Base-by-base conservation (phyloP, 2,113 vertebrate genomes). In the Taxidea taxus region DNA sequence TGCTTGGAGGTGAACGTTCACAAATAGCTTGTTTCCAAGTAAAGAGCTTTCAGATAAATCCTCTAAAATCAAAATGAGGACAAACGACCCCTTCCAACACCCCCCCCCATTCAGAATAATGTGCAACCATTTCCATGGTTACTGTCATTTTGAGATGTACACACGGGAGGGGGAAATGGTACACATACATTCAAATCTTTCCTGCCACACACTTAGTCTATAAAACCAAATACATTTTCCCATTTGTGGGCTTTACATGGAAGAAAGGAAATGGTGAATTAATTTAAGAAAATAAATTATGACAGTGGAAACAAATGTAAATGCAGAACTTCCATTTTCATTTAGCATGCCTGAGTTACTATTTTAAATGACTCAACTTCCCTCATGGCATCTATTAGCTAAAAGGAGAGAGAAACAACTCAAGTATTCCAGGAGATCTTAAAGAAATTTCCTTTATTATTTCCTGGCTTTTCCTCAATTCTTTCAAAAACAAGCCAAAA, bases 21-120 rank as follows among this genome's bases (percentile, higher is more conserved):
- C 39, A 60, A 90, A 23, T 31, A 68, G 39, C 18, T 84, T 56
- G 9, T 88, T 87, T 89, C 6, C n/a, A 70, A 89, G 23, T 88
- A 47, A 86, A 39, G 18, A 72, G 34, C 8, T 74, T 95, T 94
- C 49, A 87, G 51, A 81, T 66, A 95, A 89, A 54, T 44, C 10
- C 3, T 80, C 18, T 78, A 81, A 86, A 87, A 42, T 66, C 8
- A 74, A 93, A 77, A 83, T 51, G 7, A 90, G 75, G 51, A 37
- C 34, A n/a, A 29, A 31, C 0, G 0, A 6, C 4, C 44, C 44
- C 7, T 54, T 1, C 23, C 64, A n/a, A n/a, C 31, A 34, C 15
- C 18, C 64, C 64, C 64, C 6, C 1, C 16, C 25, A 66, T 85
- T 66, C 64, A 81, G 39, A 47, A 95, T 89, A 64, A 84, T 18